These are phyloP conservation scores for Amyelois transitella DNA, from an alignment of 1,140 invertebrate species.

Conservation along the genomic window DNA sequence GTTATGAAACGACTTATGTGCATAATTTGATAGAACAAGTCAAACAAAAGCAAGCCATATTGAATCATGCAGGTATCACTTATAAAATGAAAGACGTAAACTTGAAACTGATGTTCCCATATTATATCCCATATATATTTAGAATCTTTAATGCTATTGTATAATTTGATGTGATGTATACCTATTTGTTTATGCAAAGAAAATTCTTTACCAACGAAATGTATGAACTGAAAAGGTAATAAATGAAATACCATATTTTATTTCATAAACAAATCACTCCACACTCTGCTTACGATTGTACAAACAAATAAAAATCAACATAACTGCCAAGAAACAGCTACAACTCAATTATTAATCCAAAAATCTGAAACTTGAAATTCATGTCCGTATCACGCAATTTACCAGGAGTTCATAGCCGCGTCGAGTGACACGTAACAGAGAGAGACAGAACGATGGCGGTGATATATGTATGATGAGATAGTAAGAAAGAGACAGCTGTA, in stretches of 20 bases:
- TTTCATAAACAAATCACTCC: constrained; percentile 11
- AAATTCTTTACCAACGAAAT: too few species aligned
- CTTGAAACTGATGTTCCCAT: too few species aligned
- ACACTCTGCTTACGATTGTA: constrained; percentile 7
- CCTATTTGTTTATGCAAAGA: neutral
- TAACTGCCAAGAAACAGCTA: constrained; percentile 1
- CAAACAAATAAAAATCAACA: constrained; percentile 8
- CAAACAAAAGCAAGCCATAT: too few species aligned
- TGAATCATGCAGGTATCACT: too few species aligned
- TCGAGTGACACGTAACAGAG: constrained; percentile 16
- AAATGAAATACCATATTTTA: neutral
- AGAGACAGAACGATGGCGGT: constrained; percentile 37
- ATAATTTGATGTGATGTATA: too few species aligned
- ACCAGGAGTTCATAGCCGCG: constrained; percentile 25
- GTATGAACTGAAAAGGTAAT: too few species aligned
- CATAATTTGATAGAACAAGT: too few species aligned
- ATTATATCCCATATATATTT: too few species aligned
- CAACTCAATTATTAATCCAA: constrained; percentile 15
- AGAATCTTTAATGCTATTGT: too few species aligned
- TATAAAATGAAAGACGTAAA: too few species aligned
- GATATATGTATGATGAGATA: constrained; percentile 44
- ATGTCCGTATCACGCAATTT: constrained; percentile 5
- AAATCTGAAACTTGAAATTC: neutral
- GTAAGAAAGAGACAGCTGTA: constrained; percentile 41
- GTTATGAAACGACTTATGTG: too few species aligned